A percentile compares a stretch with the other conserved stretches of the same genome.
Evolutionary conservation across 2,797 vertebrate species (phyloP).

Genomic region (Onychomys arenicola): DNA sequence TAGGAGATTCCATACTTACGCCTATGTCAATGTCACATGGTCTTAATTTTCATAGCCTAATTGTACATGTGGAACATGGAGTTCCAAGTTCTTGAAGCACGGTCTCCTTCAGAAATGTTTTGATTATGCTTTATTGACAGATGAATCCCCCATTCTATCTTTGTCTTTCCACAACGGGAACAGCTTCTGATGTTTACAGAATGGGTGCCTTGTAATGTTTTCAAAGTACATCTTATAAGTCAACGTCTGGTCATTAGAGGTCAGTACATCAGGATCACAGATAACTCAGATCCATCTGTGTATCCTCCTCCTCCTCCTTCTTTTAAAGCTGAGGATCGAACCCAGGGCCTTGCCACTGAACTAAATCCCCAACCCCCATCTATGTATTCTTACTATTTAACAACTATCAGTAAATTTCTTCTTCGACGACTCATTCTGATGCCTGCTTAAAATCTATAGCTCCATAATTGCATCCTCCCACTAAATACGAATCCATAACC

Average conservation of each 20-base stretch:
- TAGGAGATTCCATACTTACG: neutral
- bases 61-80: neutral
- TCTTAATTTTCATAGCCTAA: slow-evolving; percentile 50
- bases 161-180: neutral
- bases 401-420: slow-evolving; percentile 9
- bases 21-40: neutral
- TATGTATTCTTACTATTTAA: neutral
- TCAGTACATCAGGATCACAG: neutral
- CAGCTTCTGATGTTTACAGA: neutral
- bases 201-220: neutral
- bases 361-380: too few species aligned
- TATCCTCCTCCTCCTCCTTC: too few species aligned
- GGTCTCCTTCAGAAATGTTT: neutral
- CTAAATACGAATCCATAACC: neutral
- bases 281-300: slow-evolving; percentile 17
- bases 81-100: neutral
- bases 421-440: neutral
- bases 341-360: too few species aligned
- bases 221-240: neutral
- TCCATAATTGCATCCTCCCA: neutral
- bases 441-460: neutral
- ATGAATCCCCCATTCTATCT: neutral
- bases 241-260: neutral
- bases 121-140: neutral
- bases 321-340: too few species aligned